Conservation (phyloP, 2,888 invertebrate species). For the Heliconius charithonia region DNA sequence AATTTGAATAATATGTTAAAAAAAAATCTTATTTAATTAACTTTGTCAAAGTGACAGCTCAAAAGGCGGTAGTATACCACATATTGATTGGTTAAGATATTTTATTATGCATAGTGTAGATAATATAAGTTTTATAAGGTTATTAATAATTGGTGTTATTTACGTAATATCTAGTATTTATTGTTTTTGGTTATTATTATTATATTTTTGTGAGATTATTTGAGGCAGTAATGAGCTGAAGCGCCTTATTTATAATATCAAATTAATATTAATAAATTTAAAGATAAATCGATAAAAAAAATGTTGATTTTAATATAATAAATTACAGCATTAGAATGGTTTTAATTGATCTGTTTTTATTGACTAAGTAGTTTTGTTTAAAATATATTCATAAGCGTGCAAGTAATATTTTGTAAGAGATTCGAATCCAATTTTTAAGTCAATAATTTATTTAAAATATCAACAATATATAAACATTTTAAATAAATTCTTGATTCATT, state of each 20-base stretch:
- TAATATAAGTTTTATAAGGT: background rate
- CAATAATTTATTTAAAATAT: background rate
- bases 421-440: background rate
- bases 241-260: background rate
- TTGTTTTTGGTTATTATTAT: conserved; percentile 1
- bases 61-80: background rate
- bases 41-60: conserved; percentile 15
- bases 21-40: background rate
- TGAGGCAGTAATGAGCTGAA: background rate
- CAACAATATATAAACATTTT: background rate
- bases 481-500: background rate
- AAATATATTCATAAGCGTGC: background rate
- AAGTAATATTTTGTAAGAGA: background rate
- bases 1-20: background rate
- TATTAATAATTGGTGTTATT: conserved; percentile 18
- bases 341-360: background rate
- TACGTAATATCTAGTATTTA: background rate
- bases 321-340: background rate
- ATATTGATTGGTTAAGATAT: background rate
- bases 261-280: background rate
- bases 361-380: conserved; percentile 1
- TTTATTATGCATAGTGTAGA: background rate
- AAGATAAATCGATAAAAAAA: background rate
- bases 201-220: conserved; percentile 11
- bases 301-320: background rate